Conservation (phyloP, 2,113 vertebrate genomes). For the Thunnus maccoyii region DNA sequence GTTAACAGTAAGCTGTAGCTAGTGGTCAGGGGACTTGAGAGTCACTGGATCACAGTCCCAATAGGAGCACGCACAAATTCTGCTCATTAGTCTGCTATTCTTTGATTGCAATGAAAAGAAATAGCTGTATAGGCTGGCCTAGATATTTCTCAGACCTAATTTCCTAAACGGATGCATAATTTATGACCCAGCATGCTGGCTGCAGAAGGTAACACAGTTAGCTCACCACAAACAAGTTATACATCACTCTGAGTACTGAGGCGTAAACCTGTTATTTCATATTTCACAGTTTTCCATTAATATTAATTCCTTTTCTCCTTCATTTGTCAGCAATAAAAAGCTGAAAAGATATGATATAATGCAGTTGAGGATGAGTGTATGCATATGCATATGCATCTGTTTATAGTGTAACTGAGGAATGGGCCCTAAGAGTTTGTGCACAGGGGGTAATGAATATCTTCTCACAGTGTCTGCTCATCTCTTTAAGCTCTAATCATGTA, state of each 20-base stretch:
- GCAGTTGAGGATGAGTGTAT: neutral
- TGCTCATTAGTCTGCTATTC: constrained; percentile 58
- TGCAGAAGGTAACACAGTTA: constrained; percentile 39
- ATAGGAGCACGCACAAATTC: constrained; percentile 39
- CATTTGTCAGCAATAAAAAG: constrained; percentile 26
- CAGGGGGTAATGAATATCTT: neutral
- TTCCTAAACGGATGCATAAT: constrained; percentile 67
- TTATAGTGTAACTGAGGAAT: neutral
- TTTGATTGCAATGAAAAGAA: constrained; percentile 52
- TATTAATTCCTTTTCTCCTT: constrained; percentile 35
- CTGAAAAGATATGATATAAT: constrained; percentile 11
- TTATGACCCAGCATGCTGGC: constrained; percentile 33
- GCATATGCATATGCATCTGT: neutral
- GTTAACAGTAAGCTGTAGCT: constrained; percentile 42
- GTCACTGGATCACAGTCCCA: constrained; percentile 61
- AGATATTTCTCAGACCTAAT: constrained; percentile 64
- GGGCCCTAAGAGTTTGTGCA: neutral
- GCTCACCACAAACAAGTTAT: constrained; percentile 60
- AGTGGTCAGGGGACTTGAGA: constrained; percentile 42
- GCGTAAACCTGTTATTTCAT: constrained; percentile 34
- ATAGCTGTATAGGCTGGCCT: constrained; percentile 49
- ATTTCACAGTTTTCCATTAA: constrained; percentile 46
- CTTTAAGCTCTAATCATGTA: constrained; percentile 18
- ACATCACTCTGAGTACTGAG: constrained; percentile 41
- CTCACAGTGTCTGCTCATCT: neutral